These are phyloP conservation scores for Diadema setosum DNA, from an alignment of 35 echinoderm and acorn worm species.

Conservation along the genomic window DNA sequence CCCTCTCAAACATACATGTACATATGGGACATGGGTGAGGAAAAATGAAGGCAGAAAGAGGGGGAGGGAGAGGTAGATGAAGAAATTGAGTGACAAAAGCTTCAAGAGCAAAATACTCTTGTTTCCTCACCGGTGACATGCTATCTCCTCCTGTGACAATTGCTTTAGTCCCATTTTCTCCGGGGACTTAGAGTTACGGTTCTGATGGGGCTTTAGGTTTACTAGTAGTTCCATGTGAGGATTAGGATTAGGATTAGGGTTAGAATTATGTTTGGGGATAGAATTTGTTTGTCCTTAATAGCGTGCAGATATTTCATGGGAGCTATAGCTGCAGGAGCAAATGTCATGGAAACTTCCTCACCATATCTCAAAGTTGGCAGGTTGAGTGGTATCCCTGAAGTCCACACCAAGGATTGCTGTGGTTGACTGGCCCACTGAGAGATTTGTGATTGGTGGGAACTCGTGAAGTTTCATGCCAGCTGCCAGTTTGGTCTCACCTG, in stretches of 20 bases:
- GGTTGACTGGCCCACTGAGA: constrained; percentile 62
- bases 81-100: no score
- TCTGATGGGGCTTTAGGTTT: no score
- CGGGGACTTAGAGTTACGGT: no score
- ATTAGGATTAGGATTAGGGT: background rate
- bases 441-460: constrained; percentile 73
- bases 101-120: no score
- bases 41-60: no score
- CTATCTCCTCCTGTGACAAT: no score
- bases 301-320: background rate
- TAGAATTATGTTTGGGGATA: background rate
- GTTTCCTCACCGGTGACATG: no score
- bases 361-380: constrained; percentile 97
- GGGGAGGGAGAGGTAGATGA: no score
- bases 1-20: no score
- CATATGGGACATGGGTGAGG: no score
- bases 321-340: background rate
- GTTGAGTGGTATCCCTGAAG: constrained; percentile 92
- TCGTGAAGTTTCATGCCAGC: constrained; percentile 87
- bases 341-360: background rate
- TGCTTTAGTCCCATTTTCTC: no score
- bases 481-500: constrained; percentile 83
- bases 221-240: background rate
- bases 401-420: constrained; percentile 81
- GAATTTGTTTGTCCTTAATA: background rate